Base-by-base conservation (phyloP, 2,888 invertebrate genomes). In the Melanophora roralis region DNA sequence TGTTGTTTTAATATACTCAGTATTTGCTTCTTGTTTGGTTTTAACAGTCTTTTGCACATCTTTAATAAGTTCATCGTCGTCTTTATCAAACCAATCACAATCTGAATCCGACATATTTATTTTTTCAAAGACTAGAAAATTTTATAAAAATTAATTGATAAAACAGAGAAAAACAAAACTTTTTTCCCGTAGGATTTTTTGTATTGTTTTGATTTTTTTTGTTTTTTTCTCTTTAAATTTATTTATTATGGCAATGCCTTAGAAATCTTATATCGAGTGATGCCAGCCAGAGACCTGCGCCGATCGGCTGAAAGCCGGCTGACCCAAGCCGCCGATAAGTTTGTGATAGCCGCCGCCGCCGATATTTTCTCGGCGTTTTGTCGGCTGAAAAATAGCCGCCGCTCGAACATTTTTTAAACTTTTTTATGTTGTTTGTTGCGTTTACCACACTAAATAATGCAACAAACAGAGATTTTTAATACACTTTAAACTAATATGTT, bases 81-180 rank as follows among this genome's bases (percentile, higher is more conserved):
- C 89, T 71, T 89, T 87, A 11, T 86, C 85, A 38, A 89, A 90
- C 90, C 90, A 90, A 83, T 90, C 90, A 14, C 85, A 84, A 38
- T 86, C 86, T 4, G 78, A 79, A 34, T 82, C 80, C n/a, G 71
- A 80, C 80, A 80, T 80, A 51, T 51, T 59, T 32, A 53, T 21
- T 4, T 59, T 40, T 43, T 16, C n/a, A 32, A 16, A 6, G 14
- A 12, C 38, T 8, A 19, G 9, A 32, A 51, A 27, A 36, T 4
- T 9, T 23, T 23, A 45, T 23, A 32, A 57, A 45, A 55, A 11
- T 23, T 12, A 21, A 21, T 36, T 59, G 36, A 7, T n/a, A 38
- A 59, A 32, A 40, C 45, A 43, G 21, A 12, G 40, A 19, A 7
- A 40, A 73, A 65, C n/a, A 27, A 53, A n/a, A n/a, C n/a, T n/a